Evolutionary conservation across 2,797 vertebrate genomes (phyloP), one percentile per base, ranked within the genome.

Genomic region (Psittacula derbiana): DNA sequence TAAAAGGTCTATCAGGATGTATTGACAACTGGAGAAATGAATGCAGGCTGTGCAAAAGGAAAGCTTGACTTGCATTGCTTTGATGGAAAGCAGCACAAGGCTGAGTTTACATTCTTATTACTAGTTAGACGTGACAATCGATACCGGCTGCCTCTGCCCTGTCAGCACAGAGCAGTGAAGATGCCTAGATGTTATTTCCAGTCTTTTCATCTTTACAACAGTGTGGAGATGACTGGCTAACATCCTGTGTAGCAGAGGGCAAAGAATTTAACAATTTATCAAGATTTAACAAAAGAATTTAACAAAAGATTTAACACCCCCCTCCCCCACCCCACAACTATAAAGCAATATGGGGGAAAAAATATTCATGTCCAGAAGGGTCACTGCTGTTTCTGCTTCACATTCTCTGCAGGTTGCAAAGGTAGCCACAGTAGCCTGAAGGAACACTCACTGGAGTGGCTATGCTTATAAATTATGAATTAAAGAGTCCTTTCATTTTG

Each of bases 1-100:
- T 98, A 98, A 99, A 98, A 98, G 97, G 97, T 98, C 97, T 97
- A 97, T 98, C 98, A 98, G 80, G 91, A 95, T 83, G 66, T 98
- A 98, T 98, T 97, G 98, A 98, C 98, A 98, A 76, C 73, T 86
- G 64, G 73, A 97, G 97, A 98, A 98, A 98, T 97, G 97, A 98
- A 98, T 97, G 97, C 64, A 85, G 89, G 85, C 79, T 92, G 78
- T 44, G 92, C 84, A 46, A 78, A 85, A 93, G 84, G 88, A 93
- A 97, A 97, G 87, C 78, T 67, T 69, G 88, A 36, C 80, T 81
- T 69, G 90, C 57, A 69, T 30, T 96, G 94, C 92, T 93, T 69
- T 97, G 98, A 98, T 98, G 96, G 88, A 98, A 97, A 94, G 93
- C 92, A 94, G 92, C 95, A 84, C 67, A 90, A 86, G 97, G 93